Percentiles rank a stretch among this genome's conserved stretches.
These are phyloP conservation scores for Poicephalus gulielmi DNA, from an alignment of 2,113 vertebrate genomes.

Conservation along the genomic window DNA sequence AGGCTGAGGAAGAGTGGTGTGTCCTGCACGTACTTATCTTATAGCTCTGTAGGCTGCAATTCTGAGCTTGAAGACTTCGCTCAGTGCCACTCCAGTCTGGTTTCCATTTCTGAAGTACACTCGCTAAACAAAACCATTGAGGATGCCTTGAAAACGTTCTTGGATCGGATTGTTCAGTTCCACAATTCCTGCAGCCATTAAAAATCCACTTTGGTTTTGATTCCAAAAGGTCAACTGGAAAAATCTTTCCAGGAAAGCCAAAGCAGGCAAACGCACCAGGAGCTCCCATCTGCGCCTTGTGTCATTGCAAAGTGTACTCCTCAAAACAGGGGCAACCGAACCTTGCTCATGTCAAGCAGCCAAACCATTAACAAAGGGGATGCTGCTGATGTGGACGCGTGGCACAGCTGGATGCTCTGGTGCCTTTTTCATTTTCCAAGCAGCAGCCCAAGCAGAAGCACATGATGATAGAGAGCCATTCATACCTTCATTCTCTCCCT, in stretches of 20 bases:
- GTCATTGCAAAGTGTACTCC: background rate
- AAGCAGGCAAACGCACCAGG: background rate
- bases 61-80: background rate
- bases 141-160: background rate
- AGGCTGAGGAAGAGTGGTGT: background rate
- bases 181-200: background rate
- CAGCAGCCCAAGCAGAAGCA: background rate
- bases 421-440: background rate
- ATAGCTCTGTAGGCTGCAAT: background rate
- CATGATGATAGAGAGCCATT: fast-evolving
- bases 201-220: background rate
- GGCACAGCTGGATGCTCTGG: fast-evolving
- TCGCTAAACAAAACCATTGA: background rate
- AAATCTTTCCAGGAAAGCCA: slow-evolving; percentile 33
- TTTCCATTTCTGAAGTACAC: background rate
- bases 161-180: background rate
- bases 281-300: background rate
- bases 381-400: fast-evolving
- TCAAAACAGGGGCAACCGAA: background rate
- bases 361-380: fast-evolving
- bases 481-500: fast-evolving
- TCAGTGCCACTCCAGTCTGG: background rate
- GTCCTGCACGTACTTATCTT: background rate
- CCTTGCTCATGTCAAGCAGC: fast-evolving
- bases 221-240: background rate